phyloP scores from a whole-genome alignment of 2,888 invertebrate genomes.

The Parnassius apollo region DNA sequence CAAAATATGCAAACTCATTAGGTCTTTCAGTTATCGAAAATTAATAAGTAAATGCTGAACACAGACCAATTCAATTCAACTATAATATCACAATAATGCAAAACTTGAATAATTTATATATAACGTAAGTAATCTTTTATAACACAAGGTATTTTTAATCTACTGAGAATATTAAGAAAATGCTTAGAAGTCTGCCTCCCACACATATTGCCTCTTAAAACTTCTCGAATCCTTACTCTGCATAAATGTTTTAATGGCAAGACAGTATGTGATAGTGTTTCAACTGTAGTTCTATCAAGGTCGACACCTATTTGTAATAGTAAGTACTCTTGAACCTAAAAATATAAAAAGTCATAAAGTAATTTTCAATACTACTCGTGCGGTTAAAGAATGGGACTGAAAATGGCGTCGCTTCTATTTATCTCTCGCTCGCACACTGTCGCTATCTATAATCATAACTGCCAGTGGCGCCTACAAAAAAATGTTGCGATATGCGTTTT shows the following conservation, averaged over 20 bases:
- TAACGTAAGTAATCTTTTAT: slow-evolving; percentile 60
- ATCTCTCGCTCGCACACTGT: too few relatives aligned
- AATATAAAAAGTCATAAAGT: slow-evolving; percentile 24
- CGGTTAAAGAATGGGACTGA: too few relatives aligned
- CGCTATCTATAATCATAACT: too few relatives aligned
- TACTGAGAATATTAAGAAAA: slow-evolving; percentile 48
- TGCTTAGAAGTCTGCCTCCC: slow-evolving; percentile 40
- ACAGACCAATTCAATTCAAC: too few relatives aligned
- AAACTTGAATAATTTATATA: slow-evolving; percentile 10
- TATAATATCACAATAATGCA: too few relatives aligned
- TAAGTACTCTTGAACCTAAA: slow-evolving; percentile 56
- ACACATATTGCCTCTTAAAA: slow-evolving; percentile 38
- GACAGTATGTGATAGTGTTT: slow-evolving; percentile 42
- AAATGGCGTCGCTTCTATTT: too few relatives aligned
- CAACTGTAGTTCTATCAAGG: slow-evolving; percentile 34
- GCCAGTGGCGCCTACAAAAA: too few relatives aligned
- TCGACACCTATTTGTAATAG: slow-evolving; percentile 51
- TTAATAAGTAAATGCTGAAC: too few relatives aligned
- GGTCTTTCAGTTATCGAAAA: too few relatives aligned
- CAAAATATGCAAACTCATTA: too few relatives aligned
- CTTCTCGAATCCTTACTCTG: slow-evolving; percentile 52
- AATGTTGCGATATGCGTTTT: too few relatives aligned
- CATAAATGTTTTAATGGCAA: slow-evolving; percentile 60
- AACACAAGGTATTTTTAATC: slow-evolving; percentile 50
- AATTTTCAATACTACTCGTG: too few relatives aligned